phyloP scores from a whole-genome alignment of 2,113 vertebrate genomes.

The Stegastes partitus region DNA sequence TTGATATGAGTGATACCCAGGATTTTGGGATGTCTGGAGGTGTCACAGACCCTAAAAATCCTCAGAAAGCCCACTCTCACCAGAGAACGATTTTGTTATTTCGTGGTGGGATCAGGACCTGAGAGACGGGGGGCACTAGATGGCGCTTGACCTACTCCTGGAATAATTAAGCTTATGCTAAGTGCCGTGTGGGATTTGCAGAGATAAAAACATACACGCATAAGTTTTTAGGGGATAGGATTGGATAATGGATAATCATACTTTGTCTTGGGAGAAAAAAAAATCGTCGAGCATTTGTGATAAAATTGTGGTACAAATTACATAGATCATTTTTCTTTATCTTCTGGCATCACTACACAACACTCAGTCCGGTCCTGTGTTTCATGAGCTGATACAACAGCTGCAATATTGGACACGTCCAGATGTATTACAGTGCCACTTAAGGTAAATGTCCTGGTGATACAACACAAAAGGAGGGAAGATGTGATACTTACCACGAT shows the following conservation, averaged over 20 bases:
- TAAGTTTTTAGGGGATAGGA: background rate
- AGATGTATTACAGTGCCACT: background rate
- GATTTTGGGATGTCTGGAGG: conserved; percentile 57
- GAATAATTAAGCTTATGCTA: background rate
- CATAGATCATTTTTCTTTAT: too few relatives aligned
- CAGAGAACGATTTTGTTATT: conserved; percentile 25
- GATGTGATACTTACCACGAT: background rate
- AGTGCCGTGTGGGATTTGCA: background rate
- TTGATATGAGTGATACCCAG: conserved; percentile 56
- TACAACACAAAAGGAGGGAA: background rate
- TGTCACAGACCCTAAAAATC: conserved; percentile 46
- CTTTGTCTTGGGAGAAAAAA: too few relatives aligned
- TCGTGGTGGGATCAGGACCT: conserved; percentile 14
- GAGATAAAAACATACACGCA: background rate
- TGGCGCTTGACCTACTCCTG: conserved; percentile 9
- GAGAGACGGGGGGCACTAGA: background rate
- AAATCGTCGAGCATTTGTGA: too few relatives aligned
- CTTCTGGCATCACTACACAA: too few relatives aligned
- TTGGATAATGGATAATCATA: background rate
- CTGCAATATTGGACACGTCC: too few relatives aligned
- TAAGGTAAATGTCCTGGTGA: background rate
- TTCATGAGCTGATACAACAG: too few relatives aligned
- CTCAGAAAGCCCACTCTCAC: conserved; percentile 23
- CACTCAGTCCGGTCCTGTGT: too few relatives aligned
- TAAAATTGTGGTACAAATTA: too few relatives aligned